These are phyloP conservation scores for Chloroceryle aenea DNA, from an alignment of 2,113 vertebrate species.

Conservation along the genomic window DNA sequence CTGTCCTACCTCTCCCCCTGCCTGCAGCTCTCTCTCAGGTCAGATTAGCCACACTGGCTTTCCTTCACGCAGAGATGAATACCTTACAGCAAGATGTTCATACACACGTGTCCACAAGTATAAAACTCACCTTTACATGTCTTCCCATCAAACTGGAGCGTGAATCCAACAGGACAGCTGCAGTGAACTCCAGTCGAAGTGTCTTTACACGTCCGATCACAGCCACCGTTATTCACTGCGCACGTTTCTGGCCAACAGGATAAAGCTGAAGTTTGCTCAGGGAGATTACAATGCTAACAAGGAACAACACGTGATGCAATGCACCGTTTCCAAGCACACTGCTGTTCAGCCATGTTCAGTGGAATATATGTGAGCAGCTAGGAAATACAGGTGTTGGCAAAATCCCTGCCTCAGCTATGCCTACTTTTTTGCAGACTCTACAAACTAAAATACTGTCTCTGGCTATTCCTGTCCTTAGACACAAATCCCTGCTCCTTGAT, in stretches of 20 bases:
- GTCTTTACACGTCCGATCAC: constrained; percentile 96
- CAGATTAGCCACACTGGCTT: background rate
- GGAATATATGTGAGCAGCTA: background rate
- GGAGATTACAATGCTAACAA: background rate
- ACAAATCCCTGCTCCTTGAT: background rate
- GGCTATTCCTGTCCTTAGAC: background rate
- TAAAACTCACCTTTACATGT: constrained; percentile 90
- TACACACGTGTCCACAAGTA: fast-evolving
- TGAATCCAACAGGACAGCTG: constrained; percentile 95
- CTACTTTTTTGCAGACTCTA: background rate
- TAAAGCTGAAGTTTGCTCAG: background rate
- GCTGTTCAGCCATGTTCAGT: background rate
- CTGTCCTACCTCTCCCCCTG: background rate
- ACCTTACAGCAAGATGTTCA: background rate
- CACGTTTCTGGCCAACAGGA: constrained; percentile 88
- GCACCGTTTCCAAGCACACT: background rate
- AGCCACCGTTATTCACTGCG: constrained; percentile 95
- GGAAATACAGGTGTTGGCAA: background rate
- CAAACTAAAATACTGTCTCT: background rate
- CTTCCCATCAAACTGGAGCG: constrained; percentile 92
- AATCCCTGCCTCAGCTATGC: background rate
- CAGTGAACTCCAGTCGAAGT: constrained; percentile 97
- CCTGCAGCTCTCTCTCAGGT: background rate
- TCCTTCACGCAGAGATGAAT: background rate
- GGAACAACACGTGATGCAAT: background rate